A percentile compares a stretch with the other conserved stretches of the same genome.
Conservation (phyloP, 2,113 vertebrate species). For the Physeter macrocephalus region DNA sequence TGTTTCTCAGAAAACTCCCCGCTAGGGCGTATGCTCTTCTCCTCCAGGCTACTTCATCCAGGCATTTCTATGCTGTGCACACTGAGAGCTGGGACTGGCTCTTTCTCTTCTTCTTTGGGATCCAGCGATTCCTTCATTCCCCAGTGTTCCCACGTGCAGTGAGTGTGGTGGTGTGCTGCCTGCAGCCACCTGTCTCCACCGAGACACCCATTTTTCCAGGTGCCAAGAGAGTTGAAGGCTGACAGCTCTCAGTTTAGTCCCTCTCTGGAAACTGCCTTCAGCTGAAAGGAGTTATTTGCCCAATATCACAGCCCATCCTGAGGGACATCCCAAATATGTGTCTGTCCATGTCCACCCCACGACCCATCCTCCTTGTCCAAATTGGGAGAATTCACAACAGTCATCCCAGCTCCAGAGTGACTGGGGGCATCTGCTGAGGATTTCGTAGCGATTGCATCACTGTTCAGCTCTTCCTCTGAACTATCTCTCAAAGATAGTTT, state of each 20-base stretch:
- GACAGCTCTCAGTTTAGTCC: neutral
- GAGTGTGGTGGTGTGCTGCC: neutral
- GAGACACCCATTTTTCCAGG: neutral
- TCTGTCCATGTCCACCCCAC: neutral
- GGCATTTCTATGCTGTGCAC: neutral
- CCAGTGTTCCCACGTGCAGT: neutral
- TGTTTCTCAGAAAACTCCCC: neutral
- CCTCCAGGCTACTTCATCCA: neutral
- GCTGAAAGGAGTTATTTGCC: neutral
- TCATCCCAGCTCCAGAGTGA: neutral
- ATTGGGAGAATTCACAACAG: neutral
- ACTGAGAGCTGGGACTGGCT: neutral
- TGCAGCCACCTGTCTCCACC: too few species aligned
- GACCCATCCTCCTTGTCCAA: neutral
- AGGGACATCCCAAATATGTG: neutral
- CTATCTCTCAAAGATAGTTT: neutral
- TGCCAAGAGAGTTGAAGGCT: neutral
- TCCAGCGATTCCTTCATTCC: neutral
- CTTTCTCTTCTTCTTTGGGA: neutral
- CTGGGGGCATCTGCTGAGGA: neutral
- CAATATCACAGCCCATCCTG: neutral
- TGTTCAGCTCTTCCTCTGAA: neutral
- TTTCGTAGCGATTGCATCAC: neutral
- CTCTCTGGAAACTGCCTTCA: neutral
- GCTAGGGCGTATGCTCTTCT: rapidly evolving